Percentiles rank a stretch among this genome's conserved stretches.
phyloP scores from a whole-genome alignment of 2,888 invertebrate genomes.

The Pocota personata region DNA sequence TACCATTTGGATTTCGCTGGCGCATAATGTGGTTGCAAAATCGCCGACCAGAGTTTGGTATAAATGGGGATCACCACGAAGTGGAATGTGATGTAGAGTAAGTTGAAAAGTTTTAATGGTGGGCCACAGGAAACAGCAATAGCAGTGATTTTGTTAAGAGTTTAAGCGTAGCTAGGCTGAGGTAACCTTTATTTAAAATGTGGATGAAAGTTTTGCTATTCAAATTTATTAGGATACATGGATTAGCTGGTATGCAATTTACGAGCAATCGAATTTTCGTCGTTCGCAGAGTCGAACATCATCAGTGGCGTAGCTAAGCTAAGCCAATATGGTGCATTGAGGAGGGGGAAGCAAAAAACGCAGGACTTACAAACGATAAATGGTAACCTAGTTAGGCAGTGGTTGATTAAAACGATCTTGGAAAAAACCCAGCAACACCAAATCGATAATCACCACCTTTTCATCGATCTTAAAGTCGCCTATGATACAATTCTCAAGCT shows the following conservation, averaged over 20 bases:
- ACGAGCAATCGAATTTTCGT: too few species aligned
- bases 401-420: too few species aligned
- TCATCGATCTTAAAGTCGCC: too few species aligned
- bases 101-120: conserved; percentile 10
- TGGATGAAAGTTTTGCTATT: neutral
- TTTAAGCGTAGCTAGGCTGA: neutral
- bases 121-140: neutral
- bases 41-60: neutral
- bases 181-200: neutral
- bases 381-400: too few species aligned
- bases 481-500: too few species aligned
- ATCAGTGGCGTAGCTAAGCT: too few species aligned
- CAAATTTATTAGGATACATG: neutral
- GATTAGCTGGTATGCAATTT: neutral
- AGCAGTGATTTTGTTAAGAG: neutral
- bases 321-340: too few species aligned
- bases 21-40: conserved; percentile 9
- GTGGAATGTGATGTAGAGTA: neutral
- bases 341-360: too few species aligned
- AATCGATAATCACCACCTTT: too few species aligned
- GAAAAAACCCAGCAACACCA: too few species aligned
- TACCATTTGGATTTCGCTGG: neutral
- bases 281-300: too few species aligned
- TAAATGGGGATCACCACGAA: neutral
- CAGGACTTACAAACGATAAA: too few species aligned